These are phyloP conservation scores for Clunio marinus DNA, from an alignment of 2,888 invertebrate species.

Conservation along the genomic window DNA sequence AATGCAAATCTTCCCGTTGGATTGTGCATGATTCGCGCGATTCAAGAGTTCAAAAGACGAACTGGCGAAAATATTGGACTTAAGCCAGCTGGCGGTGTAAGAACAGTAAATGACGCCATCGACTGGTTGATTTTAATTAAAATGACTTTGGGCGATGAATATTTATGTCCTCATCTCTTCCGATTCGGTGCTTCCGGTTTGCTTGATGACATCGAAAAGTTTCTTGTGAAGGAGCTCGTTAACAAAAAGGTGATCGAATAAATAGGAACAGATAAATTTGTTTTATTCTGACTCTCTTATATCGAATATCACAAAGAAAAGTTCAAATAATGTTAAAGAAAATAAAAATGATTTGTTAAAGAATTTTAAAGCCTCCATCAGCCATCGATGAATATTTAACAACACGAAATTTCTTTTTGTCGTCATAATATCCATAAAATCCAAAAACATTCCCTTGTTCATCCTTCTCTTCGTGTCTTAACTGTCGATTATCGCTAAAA, in stretches of 20 bases:
- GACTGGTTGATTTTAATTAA: conserved; percentile 81
- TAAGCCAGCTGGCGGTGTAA: conserved; percentile 96
- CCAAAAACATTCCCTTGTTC: conserved; percentile 71
- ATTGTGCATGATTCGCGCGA: conserved; percentile 90
- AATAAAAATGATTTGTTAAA: neutral
- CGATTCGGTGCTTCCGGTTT: conserved; percentile 93
- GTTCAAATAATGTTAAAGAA: neutral
- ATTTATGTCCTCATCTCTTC: conserved; percentile 76
- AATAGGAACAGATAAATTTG: neutral
- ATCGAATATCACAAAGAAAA: conserved; percentile 4
- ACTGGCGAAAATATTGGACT: conserved; percentile 86
- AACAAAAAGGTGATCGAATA: too few species aligned
- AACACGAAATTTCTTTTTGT: conserved; percentile 67
- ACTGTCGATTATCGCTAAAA: conserved; percentile 72
- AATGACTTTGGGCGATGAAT: conserved; percentile 78
- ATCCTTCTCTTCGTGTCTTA: conserved; percentile 73
- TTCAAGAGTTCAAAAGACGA: conserved; percentile 67
- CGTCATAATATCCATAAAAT: conserved; percentile 76
- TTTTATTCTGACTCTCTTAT: neutral
- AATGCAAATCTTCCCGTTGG: conserved; percentile 92
- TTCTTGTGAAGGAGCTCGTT: conserved; percentile 11
- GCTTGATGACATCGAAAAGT: conserved; percentile 69
- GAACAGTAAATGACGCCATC: conserved; percentile 77
- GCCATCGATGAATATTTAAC: conserved; percentile 73
- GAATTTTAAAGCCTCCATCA: conserved; percentile 63